Evolutionary conservation across 1,140 invertebrate genomes (phyloP), one percentile per base, ranked within the genome.

Genomic region (Zaprionus nigranus): DNA sequence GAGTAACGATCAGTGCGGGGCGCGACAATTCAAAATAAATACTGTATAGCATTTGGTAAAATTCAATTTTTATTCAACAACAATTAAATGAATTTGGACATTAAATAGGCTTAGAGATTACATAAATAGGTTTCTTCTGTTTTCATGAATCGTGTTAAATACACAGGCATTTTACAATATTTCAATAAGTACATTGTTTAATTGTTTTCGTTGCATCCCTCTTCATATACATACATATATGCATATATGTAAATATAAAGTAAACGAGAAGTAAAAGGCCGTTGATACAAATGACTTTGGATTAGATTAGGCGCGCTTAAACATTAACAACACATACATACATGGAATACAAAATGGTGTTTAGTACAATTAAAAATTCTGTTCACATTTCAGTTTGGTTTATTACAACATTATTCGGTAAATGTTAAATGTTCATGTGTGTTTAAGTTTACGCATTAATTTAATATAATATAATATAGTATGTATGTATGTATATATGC

Each of bases 361-460:
- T 84, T 90, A 88, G 84, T 88, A 88, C 72, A 88, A 90, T 87
- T 90, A 90, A 88, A 90, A 88, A 88, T 88, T 88, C 84, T 88
- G 78, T 88, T 90, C 84, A 88, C 84, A 88, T 87, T 88, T 88
- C 75, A 75, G 81, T 90, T 88, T 87, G 81, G 84, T 87, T 87
- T 88, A 87, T 87, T 87, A 87, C 84, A 87, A 79, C 75, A 87
- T 83, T 83, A 88, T 84, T 75, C 78, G 87, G 79, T 86, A 82
- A 79, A 82, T 87, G 77, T 81, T 71, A 75, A n/a, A 80, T 86
- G 77, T 71, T 74, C 59, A 80, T 78, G 43, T 58, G 77, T 77
- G 51, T 58, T 78, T 38, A 53, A 34, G 68, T 63, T 76, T 65
- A 58, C 26, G 28, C 64, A 49, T 58, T 58, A 53, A 53, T 60